These are phyloP conservation scores for Stenolophus ochropezus DNA, from an alignment of 2,888 invertebrate genomes.

Conservation along the genomic window DNA sequence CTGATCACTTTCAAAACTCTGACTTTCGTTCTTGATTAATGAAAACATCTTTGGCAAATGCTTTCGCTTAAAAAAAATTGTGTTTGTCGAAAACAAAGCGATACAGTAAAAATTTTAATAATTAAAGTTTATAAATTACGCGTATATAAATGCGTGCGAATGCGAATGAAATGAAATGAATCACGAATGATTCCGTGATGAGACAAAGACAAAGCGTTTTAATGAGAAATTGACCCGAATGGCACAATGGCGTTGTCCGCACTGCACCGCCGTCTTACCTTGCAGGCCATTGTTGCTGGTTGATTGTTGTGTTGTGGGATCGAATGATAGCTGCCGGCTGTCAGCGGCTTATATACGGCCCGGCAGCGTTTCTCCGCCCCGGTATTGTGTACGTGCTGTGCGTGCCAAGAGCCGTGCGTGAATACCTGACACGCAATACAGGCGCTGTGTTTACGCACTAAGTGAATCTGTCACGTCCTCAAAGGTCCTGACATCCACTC, in stretches of 20 bases:
- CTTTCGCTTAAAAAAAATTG: no score
- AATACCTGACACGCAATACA: slow-evolving; percentile 2
- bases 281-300: slow-evolving; percentile 50
- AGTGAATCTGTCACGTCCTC: slow-evolving; percentile 3
- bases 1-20: no score
- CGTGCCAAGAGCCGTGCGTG: neutral
- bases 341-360: slow-evolving; percentile 50
- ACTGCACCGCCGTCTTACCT: slow-evolving; percentile 55
- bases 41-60: no score
- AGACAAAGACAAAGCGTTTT: no score
- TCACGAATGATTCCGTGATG: no score
- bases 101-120: no score
- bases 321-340: slow-evolving; percentile 48
- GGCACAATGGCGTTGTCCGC: slow-evolving; percentile 15
- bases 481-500: neutral
- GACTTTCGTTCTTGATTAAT: no score
- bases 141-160: no score
- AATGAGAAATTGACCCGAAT: no score
- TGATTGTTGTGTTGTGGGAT: slow-evolving; percentile 54
- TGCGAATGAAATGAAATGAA: no score
- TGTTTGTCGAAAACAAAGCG: no score
- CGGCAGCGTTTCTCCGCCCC: slow-evolving; percentile 14
- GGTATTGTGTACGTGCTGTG: slow-evolving; percentile 7
- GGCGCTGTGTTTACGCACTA: neutral
- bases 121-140: no score